These are phyloP conservation scores for Acleris emargana DNA, from an alignment of 2,888 invertebrate genomes.

Conservation along the genomic window DNA sequence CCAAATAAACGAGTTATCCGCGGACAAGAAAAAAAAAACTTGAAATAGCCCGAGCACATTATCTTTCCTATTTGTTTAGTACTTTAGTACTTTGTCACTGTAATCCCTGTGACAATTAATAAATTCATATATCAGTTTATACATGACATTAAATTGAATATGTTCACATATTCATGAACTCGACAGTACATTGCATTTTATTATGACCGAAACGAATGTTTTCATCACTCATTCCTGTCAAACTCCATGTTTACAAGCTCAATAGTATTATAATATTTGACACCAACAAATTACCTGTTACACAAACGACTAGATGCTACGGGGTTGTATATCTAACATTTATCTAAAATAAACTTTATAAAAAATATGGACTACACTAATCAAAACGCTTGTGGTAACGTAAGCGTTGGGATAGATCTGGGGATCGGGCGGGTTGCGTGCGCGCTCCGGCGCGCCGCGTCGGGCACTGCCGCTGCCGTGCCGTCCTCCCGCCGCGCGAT, in stretches of 20 bases:
- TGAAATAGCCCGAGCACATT: too few species aligned
- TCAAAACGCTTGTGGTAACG: not conserved
- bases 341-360: conserved; percentile 52
- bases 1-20: too few species aligned
- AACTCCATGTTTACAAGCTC: not conserved
- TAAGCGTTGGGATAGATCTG: not conserved
- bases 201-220: too few species aligned
- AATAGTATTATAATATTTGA: not conserved
- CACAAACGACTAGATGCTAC: conserved; percentile 36
- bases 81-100: too few species aligned
- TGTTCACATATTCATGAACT: too few species aligned
- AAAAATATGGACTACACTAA: conserved; percentile 42
- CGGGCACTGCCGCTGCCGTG: conserved; percentile 17
- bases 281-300: conserved; percentile 13
- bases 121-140: too few species aligned
- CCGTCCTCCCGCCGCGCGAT: too few species aligned
- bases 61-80: too few species aligned
- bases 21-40: too few species aligned
- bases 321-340: conserved; percentile 50
- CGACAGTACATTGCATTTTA: too few species aligned
- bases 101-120: too few species aligned
- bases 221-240: not conserved
- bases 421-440: conserved; percentile 20
- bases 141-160: too few species aligned
- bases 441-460: conserved; percentile 21